These are phyloP conservation scores for Calyptomena viridis DNA, from an alignment of 2,113 vertebrate species.

Conservation along the genomic window DNA sequence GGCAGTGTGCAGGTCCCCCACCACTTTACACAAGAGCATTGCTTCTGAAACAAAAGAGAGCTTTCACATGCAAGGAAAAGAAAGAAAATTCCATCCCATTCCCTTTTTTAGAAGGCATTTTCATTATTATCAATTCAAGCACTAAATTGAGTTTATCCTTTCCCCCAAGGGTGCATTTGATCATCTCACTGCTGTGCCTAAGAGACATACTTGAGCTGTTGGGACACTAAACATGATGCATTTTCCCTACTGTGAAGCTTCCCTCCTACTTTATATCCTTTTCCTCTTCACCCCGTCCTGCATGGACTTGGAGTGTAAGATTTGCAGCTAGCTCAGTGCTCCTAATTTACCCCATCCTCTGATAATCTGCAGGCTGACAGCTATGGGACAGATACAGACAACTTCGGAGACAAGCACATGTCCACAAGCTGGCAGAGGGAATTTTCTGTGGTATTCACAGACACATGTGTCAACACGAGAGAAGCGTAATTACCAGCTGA, in stretches of 20 bases:
- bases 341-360: not conserved
- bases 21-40: fast-evolving
- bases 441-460: constrained; percentile 26
- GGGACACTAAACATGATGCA: fast-evolving
- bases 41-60: not conserved
- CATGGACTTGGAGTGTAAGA: not conserved
- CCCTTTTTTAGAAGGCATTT: not conserved
- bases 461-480: not conserved
- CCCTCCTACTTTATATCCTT: fast-evolving
- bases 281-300: not conserved
- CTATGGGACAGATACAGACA: not conserved
- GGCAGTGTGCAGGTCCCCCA: not conserved
- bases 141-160: constrained; percentile 30
- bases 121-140: not conserved
- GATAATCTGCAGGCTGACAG: not conserved
- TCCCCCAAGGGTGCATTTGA: not conserved
- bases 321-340: not conserved
- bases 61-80: not conserved
- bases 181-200: not conserved
- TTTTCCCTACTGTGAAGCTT: fast-evolving
- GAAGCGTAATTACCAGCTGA: constrained; percentile 31
- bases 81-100: not conserved
- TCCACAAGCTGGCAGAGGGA: not conserved
- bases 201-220: not conserved
- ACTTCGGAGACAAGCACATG: not conserved